Evolutionary conservation across 2,797 vertebrate species (phyloP), one percentile per base, ranked within the genome.

Genomic region (Tympanoctomys barrerae): DNA sequence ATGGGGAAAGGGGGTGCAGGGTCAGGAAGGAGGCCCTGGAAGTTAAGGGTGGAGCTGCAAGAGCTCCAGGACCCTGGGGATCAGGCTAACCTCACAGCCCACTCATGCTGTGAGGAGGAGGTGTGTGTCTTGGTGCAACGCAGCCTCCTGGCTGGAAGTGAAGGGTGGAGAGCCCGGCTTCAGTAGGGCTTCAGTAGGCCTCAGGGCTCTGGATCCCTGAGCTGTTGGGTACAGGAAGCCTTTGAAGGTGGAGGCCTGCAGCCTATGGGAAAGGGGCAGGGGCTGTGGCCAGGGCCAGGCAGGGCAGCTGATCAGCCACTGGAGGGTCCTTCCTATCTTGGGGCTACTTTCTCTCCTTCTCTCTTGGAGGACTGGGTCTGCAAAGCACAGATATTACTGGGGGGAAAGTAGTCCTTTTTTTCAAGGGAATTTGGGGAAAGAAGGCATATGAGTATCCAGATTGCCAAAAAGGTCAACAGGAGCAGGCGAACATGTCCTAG

Each of bases 401-500:
- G 2, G 12, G 64, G 75, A 79, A 59, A 77, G 36, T 62, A 54
- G 52, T 79, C 86, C 28, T 68, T n/a, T 71, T 78, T 71, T 79
- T 39, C 10, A 36, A 71, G 46, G 31, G 31, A 19, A 31, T 68
- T 89, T 85, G 73, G 49, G n/a, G 28, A 68, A n/a, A 90, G 52
- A 81, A 71, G 6, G n/a, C 71, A 12, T 19, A 24, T 39, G 19
- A 22, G 14, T 80, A 33, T 77, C 9, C 70, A 39, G 10, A 75
- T 59, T 57, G 80, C 36, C 22, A 31, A 36, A 73, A 39, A 66
- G n/a, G 9, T 70, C 68, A 2, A 4, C 8, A 36, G 68, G 46
- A 46, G 68, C 26, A 22, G 36, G 81, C 16, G 31, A 49, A 5
- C 14, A 21, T 0, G 0, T 36, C 62, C 73, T 52, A 0, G 0